Percentiles rank a stretch among this genome's conserved stretches.
phyloP scores from a whole-genome alignment of 2,888 invertebrate species.

The Carabus problematicus region DNA sequence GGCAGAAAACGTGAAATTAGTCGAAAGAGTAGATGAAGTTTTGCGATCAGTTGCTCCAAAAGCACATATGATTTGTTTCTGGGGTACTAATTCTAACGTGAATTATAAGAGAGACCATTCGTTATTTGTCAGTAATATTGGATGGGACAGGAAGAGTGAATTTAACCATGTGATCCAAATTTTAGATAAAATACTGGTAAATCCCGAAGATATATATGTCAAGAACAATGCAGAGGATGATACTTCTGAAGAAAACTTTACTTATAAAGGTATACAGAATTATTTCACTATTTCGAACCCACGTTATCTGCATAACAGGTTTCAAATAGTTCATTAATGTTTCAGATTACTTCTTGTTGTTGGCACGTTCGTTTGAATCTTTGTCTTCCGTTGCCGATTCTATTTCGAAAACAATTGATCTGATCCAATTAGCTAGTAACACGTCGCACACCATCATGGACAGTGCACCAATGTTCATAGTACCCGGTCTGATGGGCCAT shows the following conservation, averaged over 20 bases:
- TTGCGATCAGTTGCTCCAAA: constrained; percentile 45
- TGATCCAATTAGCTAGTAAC: constrained; percentile 2
- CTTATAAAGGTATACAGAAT: not conserved
- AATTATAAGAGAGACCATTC: not conserved
- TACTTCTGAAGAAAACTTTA: not conserved
- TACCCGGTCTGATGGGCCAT: constrained; percentile 9
- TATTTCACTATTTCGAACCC: not conserved
- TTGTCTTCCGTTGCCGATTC: not conserved
- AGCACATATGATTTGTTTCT: constrained; percentile 13
- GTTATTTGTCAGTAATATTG: constrained; percentile 54
- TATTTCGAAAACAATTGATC: not conserved
- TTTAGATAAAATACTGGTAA: constrained; percentile 53
- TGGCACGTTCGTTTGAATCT: not conserved
- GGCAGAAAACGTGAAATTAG: constrained; percentile 49
- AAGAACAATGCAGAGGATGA: not conserved
- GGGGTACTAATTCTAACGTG: not conserved
- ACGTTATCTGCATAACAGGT: not conserved
- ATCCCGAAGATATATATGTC: not conserved
- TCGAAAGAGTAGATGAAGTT: constrained; percentile 54
- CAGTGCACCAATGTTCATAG: not conserved
- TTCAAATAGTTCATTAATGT: constrained; percentile 14
- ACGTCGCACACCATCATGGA: not conserved
- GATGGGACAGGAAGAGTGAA: constrained; percentile 52
- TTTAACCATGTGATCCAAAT: constrained; percentile 51
- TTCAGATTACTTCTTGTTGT: constrained; percentile 4